Conservation (phyloP, 2,797 vertebrate species). For the Meriones psammophilus region DNA sequence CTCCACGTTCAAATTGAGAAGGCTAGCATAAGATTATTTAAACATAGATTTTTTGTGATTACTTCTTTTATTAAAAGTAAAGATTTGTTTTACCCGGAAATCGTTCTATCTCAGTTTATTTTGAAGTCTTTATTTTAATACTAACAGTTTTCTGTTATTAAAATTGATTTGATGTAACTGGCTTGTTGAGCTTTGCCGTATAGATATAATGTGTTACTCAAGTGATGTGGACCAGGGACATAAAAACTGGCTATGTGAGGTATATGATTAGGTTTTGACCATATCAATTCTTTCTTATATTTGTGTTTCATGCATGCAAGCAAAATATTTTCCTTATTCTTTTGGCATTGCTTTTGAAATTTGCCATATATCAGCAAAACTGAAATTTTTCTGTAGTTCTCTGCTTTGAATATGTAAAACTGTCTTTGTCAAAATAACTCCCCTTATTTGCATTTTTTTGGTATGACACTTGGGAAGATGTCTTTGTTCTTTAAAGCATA, state of each 20-base stretch:
- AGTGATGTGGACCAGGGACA: constrained; percentile 4
- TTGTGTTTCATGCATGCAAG: not conserved
- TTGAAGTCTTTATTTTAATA: constrained; percentile 37
- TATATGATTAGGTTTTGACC: constrained; percentile 49
- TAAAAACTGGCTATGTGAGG: not conserved
- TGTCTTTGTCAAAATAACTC: constrained; percentile 15
- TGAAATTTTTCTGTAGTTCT: not conserved
- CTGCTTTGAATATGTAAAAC: constrained; percentile 42
- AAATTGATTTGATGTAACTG: not conserved
- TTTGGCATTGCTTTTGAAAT: constrained; percentile 45
- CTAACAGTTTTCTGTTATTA: not conserved
- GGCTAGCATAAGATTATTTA: not conserved
- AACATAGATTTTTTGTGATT: constrained; percentile 41
- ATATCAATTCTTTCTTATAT: not conserved
- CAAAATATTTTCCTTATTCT: constrained; percentile 2
- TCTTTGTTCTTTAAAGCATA: constrained; percentile 18
- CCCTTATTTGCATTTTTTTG: constrained; percentile 31
- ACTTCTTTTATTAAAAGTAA: constrained; percentile 50
- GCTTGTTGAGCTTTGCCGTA: constrained; percentile 26
- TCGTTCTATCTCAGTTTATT: not conserved
- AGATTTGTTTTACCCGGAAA: constrained; percentile 6
- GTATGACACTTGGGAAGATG: not conserved
- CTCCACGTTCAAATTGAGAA: constrained; percentile 17
- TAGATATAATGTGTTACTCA: not conserved
- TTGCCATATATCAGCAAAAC: constrained; percentile 17